These are phyloP conservation scores for Augiades crinisus DNA, from an alignment of 2,888 invertebrate species.

Conservation along the genomic window DNA sequence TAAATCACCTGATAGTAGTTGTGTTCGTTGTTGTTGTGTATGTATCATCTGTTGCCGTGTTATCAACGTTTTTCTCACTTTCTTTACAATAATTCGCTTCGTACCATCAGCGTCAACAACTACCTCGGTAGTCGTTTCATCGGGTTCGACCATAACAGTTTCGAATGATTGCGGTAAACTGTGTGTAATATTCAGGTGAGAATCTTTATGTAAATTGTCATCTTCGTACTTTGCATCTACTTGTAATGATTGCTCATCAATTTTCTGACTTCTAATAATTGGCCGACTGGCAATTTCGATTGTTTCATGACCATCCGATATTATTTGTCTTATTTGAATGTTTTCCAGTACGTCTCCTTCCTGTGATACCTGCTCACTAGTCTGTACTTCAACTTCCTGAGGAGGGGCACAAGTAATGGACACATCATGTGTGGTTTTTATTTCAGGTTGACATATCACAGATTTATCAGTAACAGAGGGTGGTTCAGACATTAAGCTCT, in stretches of 20 bases:
- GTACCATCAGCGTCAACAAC: conserved; percentile 91
- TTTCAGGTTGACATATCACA: conserved; percentile 60
- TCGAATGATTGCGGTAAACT: conserved; percentile 89
- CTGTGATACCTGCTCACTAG: conserved; percentile 72
- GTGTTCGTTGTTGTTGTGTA: conserved; percentile 81
- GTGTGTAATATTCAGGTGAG: conserved; percentile 87
- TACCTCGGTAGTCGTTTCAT: conserved; percentile 91
- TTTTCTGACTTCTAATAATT: conserved; percentile 65
- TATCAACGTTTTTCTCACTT: conserved; percentile 85
- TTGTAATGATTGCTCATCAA: conserved; percentile 83
- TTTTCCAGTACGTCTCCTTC: conserved; percentile 81
- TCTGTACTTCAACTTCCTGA: conserved; percentile 83
- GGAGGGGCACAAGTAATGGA: conserved; percentile 77
- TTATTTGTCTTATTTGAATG: conserved; percentile 84
- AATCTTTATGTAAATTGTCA: conserved; percentile 75
- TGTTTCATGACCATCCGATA: conserved; percentile 84
- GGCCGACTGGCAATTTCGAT: conserved; percentile 87
- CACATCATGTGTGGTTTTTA: conserved; percentile 68
- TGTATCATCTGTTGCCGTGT: conserved; percentile 85
- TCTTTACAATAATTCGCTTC: conserved; percentile 89
- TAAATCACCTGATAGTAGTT: conserved; percentile 78
- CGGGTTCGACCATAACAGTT: conserved; percentile 90
- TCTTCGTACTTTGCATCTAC: conserved; percentile 88
- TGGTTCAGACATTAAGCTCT: conserved; percentile 75
- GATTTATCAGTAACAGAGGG: conserved; percentile 69